Conservation (phyloP, 2,888 invertebrate genomes). For the Catocala sponsa region DNA sequence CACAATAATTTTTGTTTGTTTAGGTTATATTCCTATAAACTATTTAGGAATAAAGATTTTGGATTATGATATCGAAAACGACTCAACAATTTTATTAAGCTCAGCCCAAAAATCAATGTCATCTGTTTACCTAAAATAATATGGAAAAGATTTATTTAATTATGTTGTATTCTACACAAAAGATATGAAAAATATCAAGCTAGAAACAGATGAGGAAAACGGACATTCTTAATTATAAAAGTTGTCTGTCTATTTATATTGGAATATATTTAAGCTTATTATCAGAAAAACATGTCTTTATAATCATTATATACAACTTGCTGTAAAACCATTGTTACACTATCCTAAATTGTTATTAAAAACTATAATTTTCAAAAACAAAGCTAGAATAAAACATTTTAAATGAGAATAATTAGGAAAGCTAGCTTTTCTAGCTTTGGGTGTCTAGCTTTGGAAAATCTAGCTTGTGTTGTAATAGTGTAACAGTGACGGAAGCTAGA, state of each 20-base stretch:
- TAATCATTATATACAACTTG: conserved; percentile 16
- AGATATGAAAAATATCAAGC: background rate
- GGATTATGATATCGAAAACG: conserved; percentile 21
- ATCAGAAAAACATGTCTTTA: conserved; percentile 15
- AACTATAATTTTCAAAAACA: background rate
- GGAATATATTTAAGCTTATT: conserved; percentile 15
- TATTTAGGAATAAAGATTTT: background rate
- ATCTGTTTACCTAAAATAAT: conserved; percentile 38
- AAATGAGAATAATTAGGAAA: background rate
- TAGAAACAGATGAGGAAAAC: conserved; percentile 33
- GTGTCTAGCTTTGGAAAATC: conserved; percentile 9
- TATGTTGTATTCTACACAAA: conserved; percentile 9
- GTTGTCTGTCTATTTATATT: conserved; percentile 5
- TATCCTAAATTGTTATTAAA: conserved; percentile 6
- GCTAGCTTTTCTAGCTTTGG: conserved; percentile 4
- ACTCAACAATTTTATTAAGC: conserved; percentile 56
- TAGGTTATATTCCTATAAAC: background rate
- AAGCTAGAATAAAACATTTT: background rate
- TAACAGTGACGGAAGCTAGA: conserved; percentile 58
- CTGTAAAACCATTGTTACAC: conserved; percentile 25
- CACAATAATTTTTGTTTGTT: background rate
- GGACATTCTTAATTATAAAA: conserved; percentile 11
- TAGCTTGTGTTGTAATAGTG: conserved; percentile 18
- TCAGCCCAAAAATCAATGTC: conserved; percentile 51
- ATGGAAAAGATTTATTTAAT: conserved; percentile 19